Base-by-base conservation (phyloP, 2,797 vertebrate genomes). In the Cheirogaleus major region DNA sequence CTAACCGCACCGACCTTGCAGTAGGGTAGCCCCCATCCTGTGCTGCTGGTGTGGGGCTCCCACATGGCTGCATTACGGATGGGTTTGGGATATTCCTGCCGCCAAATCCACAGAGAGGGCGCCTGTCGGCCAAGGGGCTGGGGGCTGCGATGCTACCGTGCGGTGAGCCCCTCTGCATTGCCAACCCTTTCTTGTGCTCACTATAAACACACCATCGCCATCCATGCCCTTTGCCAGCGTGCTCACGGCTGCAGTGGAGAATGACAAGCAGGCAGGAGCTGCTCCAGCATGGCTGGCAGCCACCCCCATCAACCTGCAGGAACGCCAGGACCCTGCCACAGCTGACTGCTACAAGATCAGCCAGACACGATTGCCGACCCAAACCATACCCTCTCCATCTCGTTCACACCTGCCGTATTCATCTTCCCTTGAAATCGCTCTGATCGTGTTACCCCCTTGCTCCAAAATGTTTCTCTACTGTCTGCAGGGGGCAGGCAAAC, bases 211-310 rank as follows among this genome's bases (percentile, higher is more conserved):
- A 12, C 10, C 38, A 3, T 0, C n/a, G 76, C 20, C 69, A 2
- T 8, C 22, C n/a, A 12, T 22, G 32, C n/a, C 23, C 20, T 63
- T 41, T 10, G 4, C 30, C 14, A 12, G 59, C 22, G 25, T 13
- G 18, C 41, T 59, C 5, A 15, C 2, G 3, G 67, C 87, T 25
- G 0, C 30, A n/a, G 12, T 15, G 18, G 23, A 61, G 27, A 65
- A 17, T 0, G 1, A 5, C 48, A 27, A 27, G 43, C 61, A 85
- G 18, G n/a, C 4, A 4, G 72, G 72, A 57, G 10, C 27, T 32
- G n/a, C 0, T 0, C 7, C 0, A 0, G 9, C 25, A 4, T 8
- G 10, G 25, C 5, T 38, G 38, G 25, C 0, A 1, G 1, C 23
- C 32, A 67, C 7, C 0, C 5, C 12, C 22, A 2, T 8, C 30